Evolutionary conservation across 1,140 invertebrate genomes (phyloP).

Genomic region (Magallana angulata): DNA sequence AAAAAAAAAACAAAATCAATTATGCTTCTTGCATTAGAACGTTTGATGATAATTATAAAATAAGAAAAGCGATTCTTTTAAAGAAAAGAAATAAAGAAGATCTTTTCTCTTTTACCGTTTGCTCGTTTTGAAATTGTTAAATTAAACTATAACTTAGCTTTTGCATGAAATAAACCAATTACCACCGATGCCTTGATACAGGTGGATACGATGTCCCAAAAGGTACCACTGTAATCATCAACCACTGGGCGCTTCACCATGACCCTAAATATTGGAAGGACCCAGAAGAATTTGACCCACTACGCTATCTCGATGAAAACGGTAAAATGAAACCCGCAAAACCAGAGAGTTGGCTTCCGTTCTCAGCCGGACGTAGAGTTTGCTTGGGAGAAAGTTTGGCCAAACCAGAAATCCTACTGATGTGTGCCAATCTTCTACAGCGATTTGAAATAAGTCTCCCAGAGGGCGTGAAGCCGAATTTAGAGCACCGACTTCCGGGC

Average conservation of each 20-base stretch:
- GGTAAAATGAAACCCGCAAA: slow-evolving; percentile 62
- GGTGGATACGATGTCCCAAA: slow-evolving; percentile 82
- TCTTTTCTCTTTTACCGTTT: too few relatives aligned
- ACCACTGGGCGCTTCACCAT: slow-evolving; percentile 88
- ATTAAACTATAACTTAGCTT: too few relatives aligned
- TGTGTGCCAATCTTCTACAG: slow-evolving; percentile 52
- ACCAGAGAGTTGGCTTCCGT: slow-evolving; percentile 62
- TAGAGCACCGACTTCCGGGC: neutral
- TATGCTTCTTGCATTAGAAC: too few relatives aligned
- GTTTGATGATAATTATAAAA: too few relatives aligned
- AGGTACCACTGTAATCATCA: slow-evolving; percentile 91
- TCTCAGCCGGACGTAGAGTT: slow-evolving; percentile 59
- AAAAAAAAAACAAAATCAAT: too few relatives aligned
- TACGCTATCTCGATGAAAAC: slow-evolving; percentile 79
- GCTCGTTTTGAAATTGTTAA: too few relatives aligned
- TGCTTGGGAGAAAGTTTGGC: slow-evolving; percentile 63
- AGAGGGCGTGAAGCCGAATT: slow-evolving; percentile 22
- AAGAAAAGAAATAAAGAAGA: too few relatives aligned
- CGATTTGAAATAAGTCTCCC: slow-evolving; percentile 44
- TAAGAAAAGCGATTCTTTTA: too few relatives aligned
- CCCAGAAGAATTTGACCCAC: slow-evolving; percentile 88
- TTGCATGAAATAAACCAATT: too few relatives aligned
- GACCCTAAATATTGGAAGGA: slow-evolving; percentile 86
- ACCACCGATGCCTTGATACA: neutral
- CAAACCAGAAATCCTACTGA: slow-evolving; percentile 57